Evolutionary conservation across 1,140 invertebrate species (phyloP).

Genomic region (Lerema accius): DNA sequence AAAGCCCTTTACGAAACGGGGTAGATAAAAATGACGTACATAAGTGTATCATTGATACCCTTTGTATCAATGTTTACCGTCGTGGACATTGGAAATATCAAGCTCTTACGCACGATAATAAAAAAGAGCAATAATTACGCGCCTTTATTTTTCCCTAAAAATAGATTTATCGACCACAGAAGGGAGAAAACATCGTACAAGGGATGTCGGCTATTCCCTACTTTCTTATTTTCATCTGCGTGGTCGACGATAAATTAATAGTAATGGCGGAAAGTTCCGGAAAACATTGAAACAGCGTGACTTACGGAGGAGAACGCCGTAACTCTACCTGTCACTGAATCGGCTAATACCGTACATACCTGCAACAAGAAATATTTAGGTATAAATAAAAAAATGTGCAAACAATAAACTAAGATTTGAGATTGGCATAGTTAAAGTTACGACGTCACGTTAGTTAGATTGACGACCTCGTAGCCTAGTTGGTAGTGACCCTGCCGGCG

Average conservation of each 20-base stretch:
- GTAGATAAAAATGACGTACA: too few relatives aligned
- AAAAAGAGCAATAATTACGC: background rate
- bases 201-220: constrained; percentile 21
- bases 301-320: constrained; percentile 15
- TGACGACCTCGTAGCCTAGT: too few relatives aligned
- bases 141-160: background rate
- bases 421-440: too few relatives aligned
- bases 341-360: constrained; percentile 1
- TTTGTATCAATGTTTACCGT: too few relatives aligned
- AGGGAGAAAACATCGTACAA: constrained; percentile 10
- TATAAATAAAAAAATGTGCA: too few relatives aligned
- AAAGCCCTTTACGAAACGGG: too few relatives aligned
- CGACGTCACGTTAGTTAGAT: too few relatives aligned
- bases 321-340: constrained; percentile 12
- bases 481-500: too few relatives aligned
- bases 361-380: constrained; percentile 1
- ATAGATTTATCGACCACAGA: background rate
- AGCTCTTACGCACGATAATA: too few relatives aligned
- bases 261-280: constrained; percentile 22
- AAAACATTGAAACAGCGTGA: constrained; percentile 26
- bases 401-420: too few relatives aligned
- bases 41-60: too few relatives aligned
- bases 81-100: too few relatives aligned
- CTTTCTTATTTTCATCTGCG: constrained; percentile 22
- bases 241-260: constrained; percentile 28